Evolutionary conservation across 2,797 vertebrate species (phyloP), one percentile per base, ranked within the genome.

Genomic region (Hephaestus fuliginosus): DNA sequence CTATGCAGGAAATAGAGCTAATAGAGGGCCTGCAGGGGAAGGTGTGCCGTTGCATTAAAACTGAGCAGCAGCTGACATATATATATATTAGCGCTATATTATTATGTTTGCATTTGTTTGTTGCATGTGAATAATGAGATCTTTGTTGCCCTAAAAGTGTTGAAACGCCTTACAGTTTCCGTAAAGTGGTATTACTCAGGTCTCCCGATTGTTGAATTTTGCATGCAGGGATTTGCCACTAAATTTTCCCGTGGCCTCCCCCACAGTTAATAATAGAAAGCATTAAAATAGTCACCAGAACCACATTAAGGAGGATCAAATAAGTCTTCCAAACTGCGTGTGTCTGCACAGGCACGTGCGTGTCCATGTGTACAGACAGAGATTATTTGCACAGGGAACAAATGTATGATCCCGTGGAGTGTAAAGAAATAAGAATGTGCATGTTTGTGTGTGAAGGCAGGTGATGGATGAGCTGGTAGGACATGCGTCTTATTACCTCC

Each of bases 401-500:
- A 78, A 73, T 30, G 18, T 78, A 61, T 63, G 67, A 76, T 81
- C 20, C 48, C 2, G 48, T 52, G 44, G 49, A 53, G 61, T 25
- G 52, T 60, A 64, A 78, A 68, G 56, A 68, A 53, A 78, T 81
- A 75, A 71, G 63, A 70, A 52, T 53, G 17, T 67, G 76, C 67
- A 76, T 75, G 76, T 83, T 75, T 74, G 80, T 81, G 77, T 72
- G 77, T 70, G 77, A 67, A 78, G 51, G 80, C 64, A 80, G 83
- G 70, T 92, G 83, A 92, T 89, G 84, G 86, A 87, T 87, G 85
- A 89, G 83, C 62, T 62, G 80, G 53, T 70, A 49, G 46, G 71
- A 72, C 63, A 55, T 84, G 62, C 60, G 75, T 88, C 87, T 90
- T 92, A 89, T 86, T 88, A 83, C 82, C 88, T 88, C 83, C 76